phyloP scores from a whole-genome alignment of 2,797 vertebrate species.

The Heteromormyrus szaboi region DNA sequence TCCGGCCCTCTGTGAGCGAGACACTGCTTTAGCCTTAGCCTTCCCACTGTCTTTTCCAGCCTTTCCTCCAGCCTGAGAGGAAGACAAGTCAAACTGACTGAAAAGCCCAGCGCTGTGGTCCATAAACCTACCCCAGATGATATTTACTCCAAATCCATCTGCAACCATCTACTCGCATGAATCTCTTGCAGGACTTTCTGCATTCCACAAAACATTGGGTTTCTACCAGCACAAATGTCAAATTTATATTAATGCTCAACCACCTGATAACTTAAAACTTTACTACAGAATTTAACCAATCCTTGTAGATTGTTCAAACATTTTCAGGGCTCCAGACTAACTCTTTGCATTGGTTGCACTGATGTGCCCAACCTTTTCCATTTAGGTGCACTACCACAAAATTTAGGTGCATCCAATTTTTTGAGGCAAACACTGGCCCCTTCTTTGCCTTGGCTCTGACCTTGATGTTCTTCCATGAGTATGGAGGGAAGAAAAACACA shows the following conservation, averaged over 20 bases:
- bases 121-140: background rate
- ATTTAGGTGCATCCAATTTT: background rate
- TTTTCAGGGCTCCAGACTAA: background rate
- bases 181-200: background rate
- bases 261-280: background rate
- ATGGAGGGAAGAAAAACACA: background rate
- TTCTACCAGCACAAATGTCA: background rate
- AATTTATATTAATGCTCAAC: background rate
- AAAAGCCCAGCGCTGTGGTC: background rate
- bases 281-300: background rate
- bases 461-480: background rate
- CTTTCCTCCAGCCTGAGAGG: slow-evolving; percentile 83
- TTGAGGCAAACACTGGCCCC: background rate
- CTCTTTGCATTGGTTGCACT: background rate
- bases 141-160: background rate
- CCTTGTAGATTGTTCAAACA: background rate
- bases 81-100: background rate
- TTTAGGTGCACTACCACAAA: background rate
- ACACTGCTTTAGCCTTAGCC: slow-evolving; percentile 93
- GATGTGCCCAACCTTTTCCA: background rate
- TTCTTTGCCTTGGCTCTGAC: background rate
- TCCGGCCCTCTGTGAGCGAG: slow-evolving; percentile 90
- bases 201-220: background rate
- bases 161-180: background rate
- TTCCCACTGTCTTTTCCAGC: slow-evolving; percentile 95